Conservation (phyloP, 1,140 invertebrate genomes). For the Drosophila santomea region DNA sequence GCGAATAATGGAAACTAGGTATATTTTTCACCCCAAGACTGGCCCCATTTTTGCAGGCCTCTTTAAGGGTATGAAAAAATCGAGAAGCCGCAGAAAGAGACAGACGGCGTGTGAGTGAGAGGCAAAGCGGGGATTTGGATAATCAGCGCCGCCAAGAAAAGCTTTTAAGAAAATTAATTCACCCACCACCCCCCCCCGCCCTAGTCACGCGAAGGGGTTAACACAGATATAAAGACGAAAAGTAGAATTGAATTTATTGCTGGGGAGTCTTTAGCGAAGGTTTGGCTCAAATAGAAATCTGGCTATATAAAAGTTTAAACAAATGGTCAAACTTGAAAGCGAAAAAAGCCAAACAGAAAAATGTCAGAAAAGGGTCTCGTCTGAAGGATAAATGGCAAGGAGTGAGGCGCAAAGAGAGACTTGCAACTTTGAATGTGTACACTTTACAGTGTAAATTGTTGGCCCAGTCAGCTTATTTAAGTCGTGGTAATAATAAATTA, state of each 20-base stretch:
- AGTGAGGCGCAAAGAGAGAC: background rate
- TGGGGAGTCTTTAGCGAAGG: slow-evolving; percentile 34
- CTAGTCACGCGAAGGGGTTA: slow-evolving; percentile 58
- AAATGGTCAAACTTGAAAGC: slow-evolving; percentile 80
- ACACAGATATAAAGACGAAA: slow-evolving; percentile 41
- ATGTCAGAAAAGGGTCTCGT: slow-evolving; percentile 26
- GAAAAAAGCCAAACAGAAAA: slow-evolving; percentile 41
- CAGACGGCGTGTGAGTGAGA: background rate
- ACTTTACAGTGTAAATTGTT: slow-evolving; percentile 23
- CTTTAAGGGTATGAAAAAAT: slow-evolving; percentile 21
- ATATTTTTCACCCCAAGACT: background rate
- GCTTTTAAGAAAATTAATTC: slow-evolving; percentile 84
- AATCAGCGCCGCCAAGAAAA: slow-evolving; percentile 80
- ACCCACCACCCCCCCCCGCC: slow-evolving; percentile 31
- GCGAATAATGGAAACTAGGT: background rate
- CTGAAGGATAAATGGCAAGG: slow-evolving; percentile 1
- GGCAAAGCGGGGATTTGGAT: slow-evolving; percentile 48
- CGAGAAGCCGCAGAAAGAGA: background rate
- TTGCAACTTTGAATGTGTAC: no score
- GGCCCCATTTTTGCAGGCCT: slow-evolving; percentile 4
- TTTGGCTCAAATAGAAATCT: slow-evolving; percentile 71
- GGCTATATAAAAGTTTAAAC: slow-evolving; percentile 73
- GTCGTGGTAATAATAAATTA: slow-evolving; percentile 67
- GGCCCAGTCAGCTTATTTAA: slow-evolving; percentile 52
- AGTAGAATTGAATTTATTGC: slow-evolving; percentile 69